Conservation (phyloP, 1,140 invertebrate genomes). For the Tetraneura akinire region DNA sequence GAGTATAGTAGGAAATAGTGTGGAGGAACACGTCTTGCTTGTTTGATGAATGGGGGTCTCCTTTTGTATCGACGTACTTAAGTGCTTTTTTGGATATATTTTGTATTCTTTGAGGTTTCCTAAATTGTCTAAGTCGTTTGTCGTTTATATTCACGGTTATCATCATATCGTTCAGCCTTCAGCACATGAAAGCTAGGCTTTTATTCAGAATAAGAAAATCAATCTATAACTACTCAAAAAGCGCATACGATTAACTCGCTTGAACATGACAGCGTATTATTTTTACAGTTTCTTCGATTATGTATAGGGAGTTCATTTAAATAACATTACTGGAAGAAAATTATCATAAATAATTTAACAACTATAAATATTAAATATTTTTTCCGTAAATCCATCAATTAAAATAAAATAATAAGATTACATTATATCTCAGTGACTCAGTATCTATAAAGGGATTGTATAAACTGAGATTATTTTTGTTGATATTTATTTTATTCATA, state of each 20-base stretch:
- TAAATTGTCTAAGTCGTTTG: background rate
- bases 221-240: background rate
- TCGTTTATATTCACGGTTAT: background rate
- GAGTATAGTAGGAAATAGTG: background rate
- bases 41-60: slow-evolving; percentile 36
- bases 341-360: too few species aligned
- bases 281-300: background rate
- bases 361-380: too few species aligned
- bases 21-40: background rate
- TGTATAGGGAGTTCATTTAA: background rate
- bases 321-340: background rate
- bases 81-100: slow-evolving; percentile 45
- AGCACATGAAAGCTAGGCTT: background rate
- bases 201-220: too few species aligned
- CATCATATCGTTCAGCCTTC: background rate
- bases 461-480: too few species aligned
- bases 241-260: background rate
- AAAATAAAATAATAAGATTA: too few species aligned
- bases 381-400: too few species aligned
- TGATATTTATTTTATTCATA: too few species aligned
- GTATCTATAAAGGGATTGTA: too few species aligned
- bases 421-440: too few species aligned
- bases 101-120: slow-evolving; percentile 8
- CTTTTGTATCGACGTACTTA: slow-evolving; percentile 3
- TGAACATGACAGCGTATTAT: background rate